Base-by-base conservation (phyloP, 2,888 invertebrate genomes). In the Blomia tropicalis region DNA sequence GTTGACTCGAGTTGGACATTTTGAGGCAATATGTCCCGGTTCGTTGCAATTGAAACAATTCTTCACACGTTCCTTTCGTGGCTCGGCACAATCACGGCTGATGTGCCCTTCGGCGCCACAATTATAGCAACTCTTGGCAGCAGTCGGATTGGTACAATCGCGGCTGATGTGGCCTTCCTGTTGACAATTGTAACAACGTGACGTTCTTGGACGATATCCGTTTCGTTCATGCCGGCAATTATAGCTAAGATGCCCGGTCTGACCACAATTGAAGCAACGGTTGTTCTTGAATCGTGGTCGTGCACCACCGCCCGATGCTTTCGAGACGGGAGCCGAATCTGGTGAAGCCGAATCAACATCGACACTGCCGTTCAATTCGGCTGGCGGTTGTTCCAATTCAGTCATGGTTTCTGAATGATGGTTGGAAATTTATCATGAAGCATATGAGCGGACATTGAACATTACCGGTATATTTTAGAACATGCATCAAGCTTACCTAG, bases 221-320 rank as follows among this genome's bases (percentile, higher is more conserved):
- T 5, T 30, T 19, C 25, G 5, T 7, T 27, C 56, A 32, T 58
- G 41, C 19, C 66, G 63, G 30, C 69, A 69, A 27, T 69, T 68
- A 44, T 67, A 64, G 4, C 66, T 59, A 61, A 69, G 64, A 30
- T 70, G 67, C 1, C 69, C 68, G 5, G 70, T 36, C 67, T 69
- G 29, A 36, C 65, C 67, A 64, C 67, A 70, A 4, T 69, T 68
- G 43, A 47, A 60, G 66, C 70, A 63, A 22, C 31, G 59, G 7
- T 43, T 59, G 11, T 31, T 19, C 11, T 59, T 59, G 17, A 19
- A 2, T n/a, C 59, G 31, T 19, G 2, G 2, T 19, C 2, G n/a
- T 14, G 29, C n/a, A 23, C 56, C 56, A 29, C 22, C 22, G 2
- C 19, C n/a, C 2, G 30, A n/a, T 11, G 23, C 7, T 25, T 27